Percentiles rank a stretch among this genome's conserved stretches.
Evolutionary conservation across 2,888 invertebrate genomes (phyloP).

Genomic region (Sarcophaga carnaria): DNA sequence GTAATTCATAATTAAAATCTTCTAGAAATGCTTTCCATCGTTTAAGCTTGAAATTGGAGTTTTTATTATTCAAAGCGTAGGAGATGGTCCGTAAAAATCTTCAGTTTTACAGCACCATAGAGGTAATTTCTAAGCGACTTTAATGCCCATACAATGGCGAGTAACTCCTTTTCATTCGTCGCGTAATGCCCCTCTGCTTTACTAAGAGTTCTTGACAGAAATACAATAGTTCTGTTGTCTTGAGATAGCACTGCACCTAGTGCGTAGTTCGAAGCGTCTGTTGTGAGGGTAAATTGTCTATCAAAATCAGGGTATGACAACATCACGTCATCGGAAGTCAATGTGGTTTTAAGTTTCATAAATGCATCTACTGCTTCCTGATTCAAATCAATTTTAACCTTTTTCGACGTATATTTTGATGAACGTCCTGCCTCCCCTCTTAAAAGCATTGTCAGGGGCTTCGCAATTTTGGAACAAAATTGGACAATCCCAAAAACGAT

Average conservation of each 20-base stretch:
- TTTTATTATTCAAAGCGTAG: too few species aligned
- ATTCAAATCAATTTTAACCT: conserved; percentile 18
- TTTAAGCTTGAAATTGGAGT: too few species aligned
- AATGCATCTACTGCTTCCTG: conserved; percentile 31
- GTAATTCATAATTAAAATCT: conserved; percentile 11
- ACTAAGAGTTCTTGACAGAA: conserved; percentile 33
- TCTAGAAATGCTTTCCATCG: conserved; percentile 34
- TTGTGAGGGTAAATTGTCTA: conserved; percentile 49
- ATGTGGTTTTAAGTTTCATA: conserved; percentile 30
- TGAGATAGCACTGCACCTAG: conserved; percentile 55
- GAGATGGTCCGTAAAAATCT: not conserved
- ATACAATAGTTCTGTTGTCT: conserved; percentile 50
- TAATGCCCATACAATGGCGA: conserved; percentile 1
- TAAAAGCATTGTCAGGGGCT: conserved; percentile 30
- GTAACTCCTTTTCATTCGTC: conserved; percentile 12
- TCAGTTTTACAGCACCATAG: not conserved
- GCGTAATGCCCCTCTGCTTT: conserved; percentile 48
- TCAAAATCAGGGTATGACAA: conserved; percentile 58
- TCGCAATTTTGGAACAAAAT: conserved; percentile 38
- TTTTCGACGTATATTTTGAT: conserved; percentile 35
- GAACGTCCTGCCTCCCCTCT: conserved; percentile 22
- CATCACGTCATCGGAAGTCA: conserved; percentile 28
- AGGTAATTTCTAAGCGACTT: not conserved
- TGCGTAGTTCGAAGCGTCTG: conserved; percentile 54
- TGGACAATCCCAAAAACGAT: not conserved